A percentile compares a stretch with the other conserved stretches of the same genome.
phyloP scores from a whole-genome alignment of 2,888 invertebrate genomes.

The Hirtodrosophila alboralis region DNA sequence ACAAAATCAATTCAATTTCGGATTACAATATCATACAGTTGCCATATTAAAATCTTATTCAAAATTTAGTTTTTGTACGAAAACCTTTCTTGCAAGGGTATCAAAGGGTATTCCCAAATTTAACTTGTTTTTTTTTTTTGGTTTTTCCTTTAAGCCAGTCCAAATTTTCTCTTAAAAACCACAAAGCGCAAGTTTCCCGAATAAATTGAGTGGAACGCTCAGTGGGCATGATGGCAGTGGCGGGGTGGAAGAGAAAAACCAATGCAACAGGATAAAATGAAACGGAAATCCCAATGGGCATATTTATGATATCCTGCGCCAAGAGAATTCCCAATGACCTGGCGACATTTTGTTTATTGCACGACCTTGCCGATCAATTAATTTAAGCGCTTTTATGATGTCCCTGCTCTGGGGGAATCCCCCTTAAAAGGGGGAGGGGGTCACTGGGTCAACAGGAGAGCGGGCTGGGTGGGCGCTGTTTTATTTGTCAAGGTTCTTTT shows the following conservation, averaged over 20 bases:
- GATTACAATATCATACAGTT: too few relatives aligned
- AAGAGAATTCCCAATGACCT: conserved; percentile 14
- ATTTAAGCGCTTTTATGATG: conserved; percentile 54
- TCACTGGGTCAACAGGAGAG: conserved; percentile 14
- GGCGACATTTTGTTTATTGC: conserved; percentile 57
- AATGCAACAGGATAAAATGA: conserved; percentile 15
- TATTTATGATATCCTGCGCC: conserved; percentile 51
- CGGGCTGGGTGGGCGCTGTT: neutral
- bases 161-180: conserved; percentile 45
- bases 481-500: conserved; percentile 42
- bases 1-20: too few relatives aligned
- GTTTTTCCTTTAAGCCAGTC: too few relatives aligned
- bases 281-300: conserved; percentile 31
- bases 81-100: too few relatives aligned
- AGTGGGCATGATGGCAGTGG: conserved; percentile 23
- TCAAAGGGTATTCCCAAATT: too few relatives aligned
- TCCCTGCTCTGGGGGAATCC: conserved; percentile 1
- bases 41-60: too few relatives aligned
- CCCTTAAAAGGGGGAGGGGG: conserved; percentile 1
- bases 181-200: conserved; percentile 38
- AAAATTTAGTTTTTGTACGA: too few relatives aligned
- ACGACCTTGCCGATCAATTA: conserved; percentile 59
- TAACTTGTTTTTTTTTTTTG: too few relatives aligned
- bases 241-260: neutral
- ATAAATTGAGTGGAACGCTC: conserved; percentile 57